Evolutionary conservation across 37 sponge, comb jelly and placozoan species (phyloP).

Genomic region (Geodia barretti): DNA sequence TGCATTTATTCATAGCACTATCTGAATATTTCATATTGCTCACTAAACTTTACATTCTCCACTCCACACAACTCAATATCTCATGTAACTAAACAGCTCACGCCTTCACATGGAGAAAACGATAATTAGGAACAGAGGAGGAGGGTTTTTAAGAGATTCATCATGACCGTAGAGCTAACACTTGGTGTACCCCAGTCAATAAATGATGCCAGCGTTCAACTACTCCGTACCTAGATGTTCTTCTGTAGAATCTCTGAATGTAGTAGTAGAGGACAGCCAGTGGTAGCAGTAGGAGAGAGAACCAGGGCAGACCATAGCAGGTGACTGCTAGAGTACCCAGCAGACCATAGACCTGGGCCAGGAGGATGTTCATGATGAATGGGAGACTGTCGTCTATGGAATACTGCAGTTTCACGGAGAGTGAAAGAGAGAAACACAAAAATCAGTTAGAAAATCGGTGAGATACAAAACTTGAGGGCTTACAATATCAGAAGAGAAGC

Average conservation of each 20-base stretch:
- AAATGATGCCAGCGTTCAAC: no score
- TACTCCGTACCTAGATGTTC: slow-evolving; percentile 86
- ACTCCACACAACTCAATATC: no score
- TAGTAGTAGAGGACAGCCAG: slow-evolving; percentile 88
- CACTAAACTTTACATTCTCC: no score
- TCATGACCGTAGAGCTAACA: no score
- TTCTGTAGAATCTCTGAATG: slow-evolving; percentile 91
- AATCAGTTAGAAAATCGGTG: neutral
- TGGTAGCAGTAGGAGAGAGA: slow-evolving; percentile 77
- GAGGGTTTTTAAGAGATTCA: no score
- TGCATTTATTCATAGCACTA: no score
- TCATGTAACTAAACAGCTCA: no score
- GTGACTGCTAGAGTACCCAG: slow-evolving; percentile 87
- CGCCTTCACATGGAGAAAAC: no score
- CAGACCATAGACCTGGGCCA: slow-evolving; percentile 88
- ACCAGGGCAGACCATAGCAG: slow-evolving; percentile 94
- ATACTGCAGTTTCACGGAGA: slow-evolving; percentile 49
- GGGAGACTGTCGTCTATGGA: slow-evolving; percentile 95
- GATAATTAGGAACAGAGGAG: no score
- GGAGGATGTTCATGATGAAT: slow-evolving; percentile 94
- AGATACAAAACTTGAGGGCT: slow-evolving; percentile 9
- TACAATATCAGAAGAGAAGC: slow-evolving; percentile 94
- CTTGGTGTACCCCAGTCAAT: no score
- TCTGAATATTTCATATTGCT: no score
- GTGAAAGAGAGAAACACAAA: neutral